Conservation (phyloP, 1,140 invertebrate genomes). For the Brachionus manjavacas region DNA sequence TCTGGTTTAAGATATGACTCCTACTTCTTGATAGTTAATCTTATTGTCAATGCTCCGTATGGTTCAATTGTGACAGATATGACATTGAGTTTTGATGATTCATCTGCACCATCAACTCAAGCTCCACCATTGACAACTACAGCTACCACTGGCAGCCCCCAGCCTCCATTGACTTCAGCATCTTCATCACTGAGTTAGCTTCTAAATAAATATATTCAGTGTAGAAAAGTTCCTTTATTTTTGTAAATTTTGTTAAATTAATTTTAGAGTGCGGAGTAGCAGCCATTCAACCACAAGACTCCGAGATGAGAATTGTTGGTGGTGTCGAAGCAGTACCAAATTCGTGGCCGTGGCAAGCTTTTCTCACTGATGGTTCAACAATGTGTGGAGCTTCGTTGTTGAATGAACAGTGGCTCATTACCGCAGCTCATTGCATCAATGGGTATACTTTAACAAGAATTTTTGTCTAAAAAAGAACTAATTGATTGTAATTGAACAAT, state of each 20-base stretch:
- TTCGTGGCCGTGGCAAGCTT: slow-evolving; percentile 45
- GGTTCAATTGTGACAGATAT: slow-evolving; percentile 1
- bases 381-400: slow-evolving; percentile 28
- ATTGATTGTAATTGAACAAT: too few species aligned
- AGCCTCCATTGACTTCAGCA: neutral
- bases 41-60: neutral
- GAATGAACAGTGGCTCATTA: slow-evolving; percentile 24
- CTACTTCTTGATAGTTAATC: neutral
- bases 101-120: neutral
- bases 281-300: neutral
- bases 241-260: too few species aligned
- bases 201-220: neutral
- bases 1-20: neutral
- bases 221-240: neutral
- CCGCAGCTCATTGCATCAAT: slow-evolving; percentile 23
- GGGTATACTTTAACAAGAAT: neutral
- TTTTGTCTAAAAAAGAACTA: too few species aligned
- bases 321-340: slow-evolving; percentile 43
- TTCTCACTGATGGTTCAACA: neutral
- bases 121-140: slow-evolving; percentile 4
- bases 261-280: neutral
- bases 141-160: neutral
- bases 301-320: slow-evolving; percentile 43
- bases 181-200: neutral
- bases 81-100: neutral